These are phyloP conservation scores for Uromys caudimaculatus DNA, from an alignment of 2,797 vertebrate species.

Conservation along the genomic window DNA sequence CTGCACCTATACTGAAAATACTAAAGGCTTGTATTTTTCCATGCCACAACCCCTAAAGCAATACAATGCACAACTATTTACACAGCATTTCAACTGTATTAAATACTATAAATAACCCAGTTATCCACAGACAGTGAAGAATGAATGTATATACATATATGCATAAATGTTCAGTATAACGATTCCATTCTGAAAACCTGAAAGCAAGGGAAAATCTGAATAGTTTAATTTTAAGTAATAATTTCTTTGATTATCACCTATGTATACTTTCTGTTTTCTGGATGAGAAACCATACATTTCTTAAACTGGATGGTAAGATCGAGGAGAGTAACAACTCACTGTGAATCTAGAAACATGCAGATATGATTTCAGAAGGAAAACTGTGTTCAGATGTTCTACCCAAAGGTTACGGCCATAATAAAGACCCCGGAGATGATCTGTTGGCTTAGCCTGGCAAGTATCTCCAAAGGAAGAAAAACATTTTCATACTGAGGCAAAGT, in stretches of 20 bases:
- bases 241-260: conserved; percentile 10
- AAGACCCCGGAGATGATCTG: neutral
- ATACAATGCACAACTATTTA: neutral
- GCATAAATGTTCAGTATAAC: neutral
- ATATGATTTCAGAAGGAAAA: conserved; percentile 54
- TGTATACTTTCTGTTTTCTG: conserved; percentile 34
- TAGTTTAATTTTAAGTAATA: conserved; percentile 49
- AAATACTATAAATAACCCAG: neutral
- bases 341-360: conserved; percentile 40
- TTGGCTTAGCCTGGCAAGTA: conserved; percentile 13
- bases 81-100: neutral
- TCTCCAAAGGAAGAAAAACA: neutral
- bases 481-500: neutral
- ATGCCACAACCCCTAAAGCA: neutral
- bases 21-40: neutral
- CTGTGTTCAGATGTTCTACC: conserved; percentile 22
- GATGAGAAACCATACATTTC: conserved; percentile 26
- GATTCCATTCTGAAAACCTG: conserved; percentile 42
- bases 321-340: conserved; percentile 56
- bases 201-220: conserved; percentile 26
- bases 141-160: neutral
- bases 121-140: neutral
- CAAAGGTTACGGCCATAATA: neutral
- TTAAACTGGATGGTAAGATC: conserved; percentile 38
- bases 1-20: neutral